phyloP scores from a whole-genome alignment of 2,888 invertebrate species.

The Ctena decussata region DNA sequence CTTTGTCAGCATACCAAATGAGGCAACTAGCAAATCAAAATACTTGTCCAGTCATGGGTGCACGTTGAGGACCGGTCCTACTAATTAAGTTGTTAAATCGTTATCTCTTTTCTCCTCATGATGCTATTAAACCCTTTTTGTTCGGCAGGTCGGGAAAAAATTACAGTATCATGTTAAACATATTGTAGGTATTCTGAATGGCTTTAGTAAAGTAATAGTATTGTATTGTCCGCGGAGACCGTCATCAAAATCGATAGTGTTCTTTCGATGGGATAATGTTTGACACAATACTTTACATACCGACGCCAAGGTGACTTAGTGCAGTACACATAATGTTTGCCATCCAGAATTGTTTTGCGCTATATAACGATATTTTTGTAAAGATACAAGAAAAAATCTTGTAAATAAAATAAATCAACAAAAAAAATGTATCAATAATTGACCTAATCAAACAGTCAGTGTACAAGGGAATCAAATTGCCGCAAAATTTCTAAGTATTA shows the following conservation, averaged over 20 bases:
- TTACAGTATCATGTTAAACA: conserved; percentile 11
- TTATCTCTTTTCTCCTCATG: conserved; percentile 2
- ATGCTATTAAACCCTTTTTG: neutral
- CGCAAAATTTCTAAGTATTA: too few relatives aligned
- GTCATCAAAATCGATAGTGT: neutral
- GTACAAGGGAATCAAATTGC: too few relatives aligned
- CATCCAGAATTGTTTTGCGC: too few relatives aligned
- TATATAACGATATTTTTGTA: too few relatives aligned
- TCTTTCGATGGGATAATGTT: neutral
- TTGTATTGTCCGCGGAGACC: neutral
- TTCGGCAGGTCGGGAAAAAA: neutral
- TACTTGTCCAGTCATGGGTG: conserved; percentile 2
- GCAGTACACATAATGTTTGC: too few relatives aligned
- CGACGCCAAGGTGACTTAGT: neutral
- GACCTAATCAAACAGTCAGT: too few relatives aligned
- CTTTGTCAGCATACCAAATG: too few relatives aligned
- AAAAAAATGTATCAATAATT: too few relatives aligned
- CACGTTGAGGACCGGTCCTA: neutral
- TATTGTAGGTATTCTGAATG: conserved; percentile 3
- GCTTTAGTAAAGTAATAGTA: neutral
- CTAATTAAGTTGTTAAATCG: conserved; percentile 3
- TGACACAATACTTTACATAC: conserved; percentile 6
- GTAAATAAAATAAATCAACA: too few relatives aligned
- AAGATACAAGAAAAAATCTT: too few relatives aligned
- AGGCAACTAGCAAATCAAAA: neutral